Evolutionary conservation across 2,888 invertebrate species (phyloP).

Genomic region (Enchytraeus crypticus): DNA sequence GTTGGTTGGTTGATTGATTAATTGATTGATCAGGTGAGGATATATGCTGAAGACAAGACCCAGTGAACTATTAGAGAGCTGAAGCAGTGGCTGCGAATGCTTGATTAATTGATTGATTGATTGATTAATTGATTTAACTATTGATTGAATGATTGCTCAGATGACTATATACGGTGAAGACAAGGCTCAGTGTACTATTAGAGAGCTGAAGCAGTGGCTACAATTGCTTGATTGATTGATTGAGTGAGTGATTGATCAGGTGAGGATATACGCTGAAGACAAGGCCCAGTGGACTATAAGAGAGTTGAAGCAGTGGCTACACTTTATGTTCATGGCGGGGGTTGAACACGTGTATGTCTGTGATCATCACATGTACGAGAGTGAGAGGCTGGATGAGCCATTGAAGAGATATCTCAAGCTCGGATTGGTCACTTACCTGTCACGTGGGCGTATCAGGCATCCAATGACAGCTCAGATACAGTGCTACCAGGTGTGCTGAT

Average conservation of each 20-base stretch:
- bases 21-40: no score
- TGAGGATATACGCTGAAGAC: constrained; percentile 20
- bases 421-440: constrained; percentile 19
- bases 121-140: no score
- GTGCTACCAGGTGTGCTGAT: constrained; percentile 29
- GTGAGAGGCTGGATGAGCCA: constrained; percentile 11
- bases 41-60: constrained; percentile 19
- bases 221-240: no score
- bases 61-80: constrained; percentile 21
- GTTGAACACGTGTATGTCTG: constrained; percentile 22
- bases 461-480: constrained; percentile 27
- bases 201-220: no score
- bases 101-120: no score
- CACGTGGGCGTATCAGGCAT: constrained; percentile 14
- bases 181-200: no score
- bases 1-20: no score
- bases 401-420: constrained; percentile 12
- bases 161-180: no score
- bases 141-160: no score
- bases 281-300: constrained; percentile 21
- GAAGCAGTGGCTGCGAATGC: constrained; percentile 25
- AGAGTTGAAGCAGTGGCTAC: constrained; percentile 24
- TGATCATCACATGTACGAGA: constrained; percentile 16
- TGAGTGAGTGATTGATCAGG: no score
- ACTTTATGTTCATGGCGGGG: constrained; percentile 21